phyloP scores from a whole-genome alignment of 2,888 invertebrate genomes.

The Isotomurus palustris region DNA sequence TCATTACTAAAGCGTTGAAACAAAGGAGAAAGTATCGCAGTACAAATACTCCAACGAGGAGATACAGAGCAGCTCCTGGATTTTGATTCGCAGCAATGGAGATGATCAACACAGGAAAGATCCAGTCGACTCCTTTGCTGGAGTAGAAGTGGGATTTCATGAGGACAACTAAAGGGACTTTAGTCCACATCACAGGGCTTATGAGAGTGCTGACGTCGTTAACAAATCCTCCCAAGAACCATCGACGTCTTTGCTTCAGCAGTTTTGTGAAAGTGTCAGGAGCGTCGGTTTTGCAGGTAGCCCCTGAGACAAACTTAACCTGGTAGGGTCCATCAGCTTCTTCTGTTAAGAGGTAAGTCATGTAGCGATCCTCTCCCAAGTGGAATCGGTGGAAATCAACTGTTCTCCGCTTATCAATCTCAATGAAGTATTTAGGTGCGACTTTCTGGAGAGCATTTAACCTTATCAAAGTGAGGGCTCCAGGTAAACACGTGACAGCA shows the following conservation, averaged over 20 bases:
- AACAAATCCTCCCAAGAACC: constrained; percentile 28
- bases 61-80: constrained; percentile 7
- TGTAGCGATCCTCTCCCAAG: constrained; percentile 33
- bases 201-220: constrained; percentile 26
- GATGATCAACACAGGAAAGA: constrained; percentile 17
- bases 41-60: not conserved
- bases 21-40: constrained; percentile 8
- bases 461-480: constrained; percentile 24
- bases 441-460: constrained; percentile 24
- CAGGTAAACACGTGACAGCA: constrained; percentile 27
- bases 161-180: constrained; percentile 16
- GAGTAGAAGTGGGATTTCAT: constrained; percentile 24
- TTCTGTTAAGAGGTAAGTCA: constrained; percentile 28
- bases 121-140: constrained; percentile 19
- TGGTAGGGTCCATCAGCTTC: constrained; percentile 9
- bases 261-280: constrained; percentile 28
- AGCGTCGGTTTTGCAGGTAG: constrained; percentile 28
- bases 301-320: constrained; percentile 18
- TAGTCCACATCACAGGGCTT: constrained; percentile 23
- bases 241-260: constrained; percentile 27
- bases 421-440: constrained; percentile 23
- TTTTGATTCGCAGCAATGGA: not conserved
- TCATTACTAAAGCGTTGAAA: constrained; percentile 13
- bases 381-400: constrained; percentile 20
- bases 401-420: constrained; percentile 18